These are phyloP conservation scores for Chelon auratus DNA, from an alignment of 2,797 vertebrate species.

Conservation along the genomic window DNA sequence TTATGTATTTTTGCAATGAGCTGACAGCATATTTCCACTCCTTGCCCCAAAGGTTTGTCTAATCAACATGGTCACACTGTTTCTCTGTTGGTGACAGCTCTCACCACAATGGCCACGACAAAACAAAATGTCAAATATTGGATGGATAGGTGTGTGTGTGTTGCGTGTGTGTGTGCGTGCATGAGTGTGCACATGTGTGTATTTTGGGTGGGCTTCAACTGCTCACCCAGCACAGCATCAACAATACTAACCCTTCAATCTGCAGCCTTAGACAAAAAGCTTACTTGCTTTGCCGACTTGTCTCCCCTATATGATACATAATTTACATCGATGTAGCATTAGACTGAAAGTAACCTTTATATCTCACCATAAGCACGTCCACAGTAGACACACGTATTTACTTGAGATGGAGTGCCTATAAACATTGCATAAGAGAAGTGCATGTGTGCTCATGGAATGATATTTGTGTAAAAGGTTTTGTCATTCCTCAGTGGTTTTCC, in stretches of 20 bases:
- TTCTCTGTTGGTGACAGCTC: slow-evolving; percentile 89
- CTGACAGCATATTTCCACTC: slow-evolving; percentile 88
- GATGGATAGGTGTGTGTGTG: slow-evolving; percentile 53
- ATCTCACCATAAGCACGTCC: neutral
- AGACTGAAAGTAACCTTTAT: slow-evolving; percentile 48
- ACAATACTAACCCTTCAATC: slow-evolving; percentile 47
- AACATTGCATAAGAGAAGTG: neutral
- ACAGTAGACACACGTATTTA: neutral
- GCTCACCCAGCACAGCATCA: slow-evolving; percentile 44
- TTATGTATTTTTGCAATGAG: slow-evolving; percentile 91
- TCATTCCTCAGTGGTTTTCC: neutral
- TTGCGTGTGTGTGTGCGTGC: slow-evolving; percentile 27
- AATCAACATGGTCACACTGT: slow-evolving; percentile 87
- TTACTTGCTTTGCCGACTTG: slow-evolving; percentile 48
- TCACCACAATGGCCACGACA: slow-evolving; percentile 81
- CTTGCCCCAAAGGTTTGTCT: slow-evolving; percentile 72
- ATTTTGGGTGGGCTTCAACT: slow-evolving; percentile 67
- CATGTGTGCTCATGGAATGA: neutral
- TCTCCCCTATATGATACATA: slow-evolving; percentile 38
- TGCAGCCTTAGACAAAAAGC: slow-evolving; percentile 43
- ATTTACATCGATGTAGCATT: slow-evolving; percentile 50
- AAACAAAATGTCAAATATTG: slow-evolving; percentile 79
- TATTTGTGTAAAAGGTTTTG: neutral
- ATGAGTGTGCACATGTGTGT: slow-evolving; percentile 27
- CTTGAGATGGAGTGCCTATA: neutral